Base-by-base conservation (phyloP, 2,888 invertebrate species). In the Macrophya annulata region DNA sequence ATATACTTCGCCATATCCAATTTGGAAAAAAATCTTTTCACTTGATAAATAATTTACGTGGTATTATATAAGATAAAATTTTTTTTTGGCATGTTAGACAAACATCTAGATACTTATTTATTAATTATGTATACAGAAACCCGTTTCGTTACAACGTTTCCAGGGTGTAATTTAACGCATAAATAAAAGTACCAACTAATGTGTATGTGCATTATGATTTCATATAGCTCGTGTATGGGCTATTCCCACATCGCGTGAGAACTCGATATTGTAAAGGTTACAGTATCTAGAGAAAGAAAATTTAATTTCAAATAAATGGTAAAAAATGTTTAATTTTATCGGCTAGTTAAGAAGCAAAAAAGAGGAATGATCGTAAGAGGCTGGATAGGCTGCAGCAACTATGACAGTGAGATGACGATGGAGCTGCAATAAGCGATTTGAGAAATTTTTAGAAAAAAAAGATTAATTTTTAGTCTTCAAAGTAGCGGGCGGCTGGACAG, bases 291-390 rank as follows among this genome's bases (percentile, higher is more conserved):
- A 51, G 62, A 62, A 62, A 62, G 10, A 62, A 62, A 25, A 21
- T 62, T 10, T 25, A 10, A 25, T 25, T 31, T 25, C 62, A 25
- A 21, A 21, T 25, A 25, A 62, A 25, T 62, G 62, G 25, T 62
- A 25, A 62, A 25, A 62, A 25, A 25, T 31, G 17, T 40, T 40
- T 17, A 40, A 71, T 25, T 71, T 17, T 17, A 8, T 40, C 12
- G 17, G 40, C 1, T 17, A 15, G 71, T 40, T n/a, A n/a, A 71
- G 84, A 84, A 89, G 84, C 86, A 87, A 87, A 86, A 86, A 68
- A 85, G 85, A 86, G 87, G 84, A 76, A 25, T 12, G 62, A 62
- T 62, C 8, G n/a, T 25, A 12, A 65, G 81, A 87, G 86, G 86
- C 55, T 76, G 55, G 82, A 79, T 83, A 76, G 31, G n/a, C n/a